Base-by-base conservation (phyloP, 2,113 vertebrate species). In the Rhegmatorhina hoffmannsi region DNA sequence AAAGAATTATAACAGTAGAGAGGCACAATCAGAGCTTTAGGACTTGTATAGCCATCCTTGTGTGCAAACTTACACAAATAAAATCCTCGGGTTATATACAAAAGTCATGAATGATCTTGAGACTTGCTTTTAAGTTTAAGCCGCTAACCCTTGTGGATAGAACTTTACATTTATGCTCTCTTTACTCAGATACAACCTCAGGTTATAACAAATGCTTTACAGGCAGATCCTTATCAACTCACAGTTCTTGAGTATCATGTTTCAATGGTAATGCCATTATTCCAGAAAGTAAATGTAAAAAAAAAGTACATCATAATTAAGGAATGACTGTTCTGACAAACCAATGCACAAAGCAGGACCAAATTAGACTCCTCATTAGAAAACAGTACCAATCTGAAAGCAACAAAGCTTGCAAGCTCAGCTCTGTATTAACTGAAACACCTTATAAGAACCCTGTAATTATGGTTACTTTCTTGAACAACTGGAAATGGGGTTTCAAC, bases 91-190 rank as follows among this genome's bases (percentile, higher is more conserved):
- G 13, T 49, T 52, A 20, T 23, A 8, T 4, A 53, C 6, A 47
- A 40, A 64, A 72, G 47, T 10, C 8, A 47, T 2, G 31, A 7
- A 7, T 21, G 3, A 69, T 64, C 38, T 60, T 33, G 23, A 76
- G 52, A 60, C 26, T 34, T 34, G 11, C 11, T 85, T 68, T 47
- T 52, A 25, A 11, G 28, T 31, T 64, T 58, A 80, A 94, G 21
- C 23, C 15, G 13, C 31, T 56, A 60, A 47, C 4, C 4, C 6
- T 3, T 29, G 36, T 3, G 1, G 16, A 33, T 2, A 75, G 6
- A 84, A 5, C 10, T 80, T 68, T 14, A 58, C 6, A 24, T 29
- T 76, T 36, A 44, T 25, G 6, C 1, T 1, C 15, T 49, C 31
- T 25, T 56, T n/a, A 52, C 24, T 62, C 21, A 34, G 17, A 58